Evolutionary conservation across 1,140 invertebrate species (phyloP), one percentile per base, ranked within the genome.

Genomic region (Littorina saxatilis): DNA sequence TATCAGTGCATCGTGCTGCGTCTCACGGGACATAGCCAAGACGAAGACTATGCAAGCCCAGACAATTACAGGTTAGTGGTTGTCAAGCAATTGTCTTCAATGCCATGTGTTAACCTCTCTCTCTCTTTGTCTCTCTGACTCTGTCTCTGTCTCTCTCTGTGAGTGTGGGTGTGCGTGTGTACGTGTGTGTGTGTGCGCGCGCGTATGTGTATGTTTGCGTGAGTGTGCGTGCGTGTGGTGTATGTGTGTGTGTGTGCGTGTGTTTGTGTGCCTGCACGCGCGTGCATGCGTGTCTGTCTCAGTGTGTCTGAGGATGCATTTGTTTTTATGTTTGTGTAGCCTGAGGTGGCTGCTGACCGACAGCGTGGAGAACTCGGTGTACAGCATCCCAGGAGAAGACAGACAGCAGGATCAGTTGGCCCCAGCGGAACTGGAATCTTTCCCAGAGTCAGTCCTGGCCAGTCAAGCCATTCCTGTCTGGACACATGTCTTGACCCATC

Each of bases 1-100:
- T 87, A 83, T 82, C 86, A 88, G 40, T 87, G 85, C 75, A 85
- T 87, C 52, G 40, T 87, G 58, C 77, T 88, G 43, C 82, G 76
- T 3, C 83, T 88, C n/a, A 76, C 82, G 13, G 61, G 40, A 17
- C 78, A 68, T 20, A 68, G 29, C 55, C 55, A 58, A 11, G 63
- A 68, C 29, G 20, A 68, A 32, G 29, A 37, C 4, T 68, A 27
- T 68, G 63, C 63, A 7, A 20, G 29, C 35, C 63, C 63, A 13
- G 63, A 68, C n/a, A 68, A 68, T 20, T 68, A 68, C 29, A 4
- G 4, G 63, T 68, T 15, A 68, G 63, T 68, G 29, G n/a, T n/a
- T n/a, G n/a, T n/a, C n/a, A n/a, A n/a, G n/a, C n/a, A n/a, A n/a
- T n/a, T n/a, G n/a, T n/a, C n/a, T n/a, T n/a, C n/a, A n/a, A n/a